phyloP scores from a whole-genome alignment of 2,888 invertebrate genomes.

The Agriopis marginaria region DNA sequence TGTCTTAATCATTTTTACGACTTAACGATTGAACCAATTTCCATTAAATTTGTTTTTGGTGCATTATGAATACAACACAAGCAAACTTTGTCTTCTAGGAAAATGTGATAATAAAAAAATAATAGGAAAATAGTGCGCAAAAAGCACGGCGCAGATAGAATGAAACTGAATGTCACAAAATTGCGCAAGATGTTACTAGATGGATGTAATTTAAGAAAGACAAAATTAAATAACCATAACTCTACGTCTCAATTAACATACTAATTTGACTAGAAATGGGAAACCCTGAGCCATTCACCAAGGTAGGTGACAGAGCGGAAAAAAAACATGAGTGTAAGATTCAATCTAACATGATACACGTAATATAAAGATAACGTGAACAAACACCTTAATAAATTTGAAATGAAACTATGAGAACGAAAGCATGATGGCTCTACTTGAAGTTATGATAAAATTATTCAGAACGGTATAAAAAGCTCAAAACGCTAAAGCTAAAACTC shows the following conservation, averaged over 20 bases:
- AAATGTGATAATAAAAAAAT: no score
- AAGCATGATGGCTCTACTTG: neutral
- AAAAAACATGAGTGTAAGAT: slow-evolving; percentile 10
- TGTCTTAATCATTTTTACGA: no score
- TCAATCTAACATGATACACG: slow-evolving; percentile 9
- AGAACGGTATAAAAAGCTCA: no score
- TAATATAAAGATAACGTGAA: slow-evolving; percentile 1
- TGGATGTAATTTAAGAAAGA: neutral
- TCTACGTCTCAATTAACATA: slow-evolving; percentile 17
- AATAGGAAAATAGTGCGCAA: neutral
- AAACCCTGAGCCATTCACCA: slow-evolving; percentile 7
- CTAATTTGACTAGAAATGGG: slow-evolving; percentile 14
- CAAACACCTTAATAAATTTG: neutral
- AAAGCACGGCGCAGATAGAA: neutral
- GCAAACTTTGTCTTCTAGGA: no score
- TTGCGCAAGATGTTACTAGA: neutral
- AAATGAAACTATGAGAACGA: neutral
- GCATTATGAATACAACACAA: neutral
- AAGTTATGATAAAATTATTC: neutral
- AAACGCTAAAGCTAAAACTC: no score
- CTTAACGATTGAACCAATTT: no score
- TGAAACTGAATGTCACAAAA: neutral
- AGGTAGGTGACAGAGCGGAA: slow-evolving; percentile 17
- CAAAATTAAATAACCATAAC: slow-evolving; percentile 14
- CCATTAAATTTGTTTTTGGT: no score